Evolutionary conservation across 23 tunicate genomes (phyloP).

Genomic region (Corella eumyota): DNA sequence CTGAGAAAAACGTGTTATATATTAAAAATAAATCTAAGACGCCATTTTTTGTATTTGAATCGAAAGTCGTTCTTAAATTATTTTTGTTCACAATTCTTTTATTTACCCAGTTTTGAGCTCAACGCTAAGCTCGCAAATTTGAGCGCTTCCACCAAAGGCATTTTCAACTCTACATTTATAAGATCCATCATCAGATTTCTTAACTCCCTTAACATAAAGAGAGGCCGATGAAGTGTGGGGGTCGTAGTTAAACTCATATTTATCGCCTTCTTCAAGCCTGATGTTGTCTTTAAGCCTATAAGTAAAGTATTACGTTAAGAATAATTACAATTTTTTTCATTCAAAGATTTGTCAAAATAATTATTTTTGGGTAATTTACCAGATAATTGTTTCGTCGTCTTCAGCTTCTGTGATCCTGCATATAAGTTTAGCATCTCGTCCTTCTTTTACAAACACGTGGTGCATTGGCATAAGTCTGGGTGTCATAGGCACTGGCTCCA

Average conservation of each 20-base stretch:
- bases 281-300: slow-evolving; percentile 59
- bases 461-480: slow-evolving; percentile 85
- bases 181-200: slow-evolving; percentile 67
- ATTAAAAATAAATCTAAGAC: background rate
- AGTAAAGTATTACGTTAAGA: background rate
- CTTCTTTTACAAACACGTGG: slow-evolving; percentile 85
- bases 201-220: slow-evolving; percentile 78
- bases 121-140: slow-evolving; percentile 70
- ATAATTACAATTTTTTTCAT: too few relatives aligned
- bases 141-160: slow-evolving; percentile 48
- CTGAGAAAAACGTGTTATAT: background rate
- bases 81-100: too few relatives aligned
- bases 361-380: too few relatives aligned
- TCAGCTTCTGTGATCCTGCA: slow-evolving; percentile 60
- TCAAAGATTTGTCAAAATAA: too few relatives aligned
- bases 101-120: slow-evolving; percentile 55
- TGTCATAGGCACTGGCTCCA: slow-evolving; percentile 58
- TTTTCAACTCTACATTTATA: slow-evolving; percentile 93
- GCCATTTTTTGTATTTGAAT: too few relatives aligned
- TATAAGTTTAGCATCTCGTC: slow-evolving; percentile 64
- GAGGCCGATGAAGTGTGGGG: slow-evolving; percentile 56
- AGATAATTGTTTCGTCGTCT: slow-evolving; percentile 56
- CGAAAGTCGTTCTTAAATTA: too few relatives aligned
- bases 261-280: slow-evolving; percentile 65
- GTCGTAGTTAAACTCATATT: slow-evolving; percentile 72